phyloP scores from a whole-genome alignment of 2,888 invertebrate species.

The Amphipoea oculea region DNA sequence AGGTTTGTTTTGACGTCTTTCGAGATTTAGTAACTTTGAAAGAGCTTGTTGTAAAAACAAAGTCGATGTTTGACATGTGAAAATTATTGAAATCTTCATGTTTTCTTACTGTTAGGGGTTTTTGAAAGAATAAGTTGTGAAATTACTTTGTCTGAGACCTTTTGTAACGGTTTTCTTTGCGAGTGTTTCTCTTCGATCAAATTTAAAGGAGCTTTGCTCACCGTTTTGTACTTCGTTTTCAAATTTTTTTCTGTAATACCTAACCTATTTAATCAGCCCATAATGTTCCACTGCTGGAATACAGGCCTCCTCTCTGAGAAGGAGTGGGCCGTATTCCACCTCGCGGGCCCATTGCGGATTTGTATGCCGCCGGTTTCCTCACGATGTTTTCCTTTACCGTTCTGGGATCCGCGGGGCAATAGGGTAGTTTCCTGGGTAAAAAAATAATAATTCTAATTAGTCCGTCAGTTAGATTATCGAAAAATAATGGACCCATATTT shows the following conservation, averaged over 20 bases:
- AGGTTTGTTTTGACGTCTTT: conserved; percentile 48
- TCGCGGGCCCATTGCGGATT: no score
- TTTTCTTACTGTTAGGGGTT: conserved; percentile 18
- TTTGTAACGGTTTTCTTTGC: not conserved
- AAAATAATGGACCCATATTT: no score
- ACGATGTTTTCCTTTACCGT: not conserved
- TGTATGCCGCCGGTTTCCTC: not conserved
- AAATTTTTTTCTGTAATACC: not conserved
- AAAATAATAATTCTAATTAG: no score
- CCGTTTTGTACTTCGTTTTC: not conserved
- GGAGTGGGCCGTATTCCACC: not conserved
- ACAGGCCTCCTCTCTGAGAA: not conserved
- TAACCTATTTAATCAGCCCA: no score
- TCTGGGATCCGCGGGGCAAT: not conserved
- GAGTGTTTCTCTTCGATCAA: not conserved
- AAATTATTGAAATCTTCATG: conserved; percentile 48
- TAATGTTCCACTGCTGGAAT: not conserved
- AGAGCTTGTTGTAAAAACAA: conserved; percentile 29
- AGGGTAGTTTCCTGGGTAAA: no score
- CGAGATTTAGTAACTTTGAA: conserved; percentile 37
- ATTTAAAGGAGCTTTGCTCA: not conserved
- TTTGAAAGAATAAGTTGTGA: not conserved
- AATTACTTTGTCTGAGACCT: not conserved
- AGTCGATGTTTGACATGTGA: conserved; percentile 26
- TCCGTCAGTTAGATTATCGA: no score